These are phyloP conservation scores for Luehdorfia chinensis DNA, from an alignment of 1,140 invertebrate genomes.

Conservation along the genomic window DNA sequence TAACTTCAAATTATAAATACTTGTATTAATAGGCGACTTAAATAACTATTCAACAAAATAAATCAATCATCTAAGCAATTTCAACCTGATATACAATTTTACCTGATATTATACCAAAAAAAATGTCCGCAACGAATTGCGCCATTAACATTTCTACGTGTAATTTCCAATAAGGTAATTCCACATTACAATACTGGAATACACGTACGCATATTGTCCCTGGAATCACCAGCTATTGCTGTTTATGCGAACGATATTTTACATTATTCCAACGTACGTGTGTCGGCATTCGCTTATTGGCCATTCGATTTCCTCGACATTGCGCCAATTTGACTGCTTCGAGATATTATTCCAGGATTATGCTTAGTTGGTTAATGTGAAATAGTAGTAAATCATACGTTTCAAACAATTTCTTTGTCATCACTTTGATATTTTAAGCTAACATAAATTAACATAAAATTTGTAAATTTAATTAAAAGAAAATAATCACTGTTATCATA, in stretches of 20 bases:
- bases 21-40: too few species aligned
- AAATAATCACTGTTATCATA: too few species aligned
- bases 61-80: too few species aligned
- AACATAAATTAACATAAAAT: too few species aligned
- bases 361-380: background rate
- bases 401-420: too few species aligned
- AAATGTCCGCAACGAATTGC: too few species aligned
- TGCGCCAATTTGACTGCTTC: constrained; percentile 13
- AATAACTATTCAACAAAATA: too few species aligned
- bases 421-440: too few species aligned
- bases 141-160: constrained; percentile 4
- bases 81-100: too few species aligned
- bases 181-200: constrained; percentile 1
- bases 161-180: constrained; percentile 17
- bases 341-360: constrained; percentile 9
- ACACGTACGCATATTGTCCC: constrained; percentile 16
- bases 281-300: constrained; percentile 17
- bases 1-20: too few species aligned
- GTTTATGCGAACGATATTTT: constrained; percentile 17
- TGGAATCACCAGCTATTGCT: constrained; percentile 15
- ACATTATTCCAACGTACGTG: constrained; percentile 17
- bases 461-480: too few species aligned
- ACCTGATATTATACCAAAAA: too few species aligned
- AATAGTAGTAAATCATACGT: background rate
- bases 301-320: constrained; percentile 9